Evolutionary conservation across 2,113 vertebrate genomes (phyloP).

Genomic region (Tonatia bakeri): DNA sequence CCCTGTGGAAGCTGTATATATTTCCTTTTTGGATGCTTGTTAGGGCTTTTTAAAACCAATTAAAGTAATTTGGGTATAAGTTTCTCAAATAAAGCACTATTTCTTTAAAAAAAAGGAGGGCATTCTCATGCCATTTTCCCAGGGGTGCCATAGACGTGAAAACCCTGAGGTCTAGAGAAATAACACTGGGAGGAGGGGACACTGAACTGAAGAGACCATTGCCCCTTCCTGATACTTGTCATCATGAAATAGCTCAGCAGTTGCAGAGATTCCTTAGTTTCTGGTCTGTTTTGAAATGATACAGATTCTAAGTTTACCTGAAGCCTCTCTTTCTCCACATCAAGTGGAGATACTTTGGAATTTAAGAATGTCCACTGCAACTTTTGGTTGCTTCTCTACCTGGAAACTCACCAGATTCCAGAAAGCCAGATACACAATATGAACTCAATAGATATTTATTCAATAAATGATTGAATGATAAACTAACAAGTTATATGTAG

Average conservation of each 20-base stretch:
- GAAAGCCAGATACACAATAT: background rate
- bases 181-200: background rate
- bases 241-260: background rate
- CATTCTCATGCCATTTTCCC: background rate
- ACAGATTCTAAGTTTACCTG: background rate
- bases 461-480: background rate
- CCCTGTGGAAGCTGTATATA: constrained; percentile 50
- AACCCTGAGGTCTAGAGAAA: background rate
- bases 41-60: constrained; percentile 48
- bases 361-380: background rate
- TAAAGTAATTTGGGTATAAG: constrained; percentile 52
- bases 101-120: background rate
- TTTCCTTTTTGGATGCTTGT: constrained; percentile 47
- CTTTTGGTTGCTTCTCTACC: background rate
- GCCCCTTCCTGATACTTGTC: background rate
- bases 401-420: background rate
- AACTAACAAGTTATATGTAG: background rate
- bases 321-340: background rate
- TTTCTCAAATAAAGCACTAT: constrained; percentile 71
- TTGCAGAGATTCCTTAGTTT: background rate
- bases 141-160: background rate
- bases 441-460: background rate
- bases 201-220: background rate
- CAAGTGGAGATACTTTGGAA: background rate
- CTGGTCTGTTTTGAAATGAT: background rate